Base-by-base conservation (phyloP, 2,113 vertebrate species). In the Morphnarchus princeps region DNA sequence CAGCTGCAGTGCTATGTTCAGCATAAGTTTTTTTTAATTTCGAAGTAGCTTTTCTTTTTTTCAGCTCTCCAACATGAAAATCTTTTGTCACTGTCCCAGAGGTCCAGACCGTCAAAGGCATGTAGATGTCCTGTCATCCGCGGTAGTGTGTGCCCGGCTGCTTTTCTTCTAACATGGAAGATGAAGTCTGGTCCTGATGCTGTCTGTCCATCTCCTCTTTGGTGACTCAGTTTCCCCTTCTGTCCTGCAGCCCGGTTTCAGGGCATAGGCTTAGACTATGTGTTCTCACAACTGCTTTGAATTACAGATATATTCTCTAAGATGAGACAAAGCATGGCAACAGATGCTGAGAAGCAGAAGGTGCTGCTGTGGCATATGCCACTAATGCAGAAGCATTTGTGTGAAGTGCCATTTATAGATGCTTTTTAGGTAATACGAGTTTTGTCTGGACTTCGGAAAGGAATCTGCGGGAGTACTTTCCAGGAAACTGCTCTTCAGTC, bases 131-230 rank as follows among this genome's bases (percentile, higher is more conserved):
- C 82, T 31, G 2, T 3, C 28, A 10, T 7, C 72, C 40, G 9
- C 4, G 15, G 84, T 22, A 28, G 25, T 3, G 2, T 3, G 4
- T 9, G 21, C 54, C 21, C 0, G 1, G 28, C 8, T 26, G 65
- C 10, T 69, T 32, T 59, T 19, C 32, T n/a, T 19, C 3, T 14
- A 8, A 10, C 11, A 6, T 16, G 9, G 32, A 8, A 24, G 31
- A 18, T 38, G 87, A 6, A 22, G 1, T 25, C 49, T 67, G 57
- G 57, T 91, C 55, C 63, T 54, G 59, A 1, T 31, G 66, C 54
- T 79, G 21, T 13, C 36, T 80, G 76, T n/a, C 61, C 12, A 0
- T 16, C 55, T 20, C 45, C 13, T 20, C 34, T 22, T 28, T 10
- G 70, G n/a, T 11, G 31, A 38, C 42, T 9, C 21, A 2, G 14